phyloP scores from a whole-genome alignment of 2,888 invertebrate species.

The Caenorhabditis sp. region DNA sequence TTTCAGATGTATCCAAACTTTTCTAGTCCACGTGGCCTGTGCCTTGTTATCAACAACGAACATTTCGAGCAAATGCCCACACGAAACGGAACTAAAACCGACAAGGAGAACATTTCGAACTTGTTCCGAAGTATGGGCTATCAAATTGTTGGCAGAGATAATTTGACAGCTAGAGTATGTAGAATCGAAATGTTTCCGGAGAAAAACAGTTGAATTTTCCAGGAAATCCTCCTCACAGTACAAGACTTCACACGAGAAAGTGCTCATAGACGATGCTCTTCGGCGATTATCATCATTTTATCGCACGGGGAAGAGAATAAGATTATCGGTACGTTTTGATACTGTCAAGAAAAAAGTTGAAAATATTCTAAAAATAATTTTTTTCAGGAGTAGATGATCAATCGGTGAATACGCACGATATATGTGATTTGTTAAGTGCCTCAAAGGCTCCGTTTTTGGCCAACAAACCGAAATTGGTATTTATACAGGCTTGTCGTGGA shows the following conservation, averaged over 20 bases:
- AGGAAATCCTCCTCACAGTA: slow-evolving; percentile 54
- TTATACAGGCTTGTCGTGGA: slow-evolving; percentile 71
- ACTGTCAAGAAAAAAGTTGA: no score
- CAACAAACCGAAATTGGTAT: slow-evolving; percentile 69
- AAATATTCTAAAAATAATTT: background rate
- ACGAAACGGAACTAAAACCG: slow-evolving; percentile 53
- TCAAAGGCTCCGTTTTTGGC: slow-evolving; percentile 61
- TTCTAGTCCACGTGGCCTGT: slow-evolving; percentile 62
- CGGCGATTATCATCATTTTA: slow-evolving; percentile 61
- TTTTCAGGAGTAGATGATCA: slow-evolving; percentile 54
- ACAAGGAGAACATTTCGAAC: slow-evolving; percentile 54
- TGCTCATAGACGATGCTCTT: slow-evolving; percentile 36
- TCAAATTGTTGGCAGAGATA: slow-evolving; percentile 48
- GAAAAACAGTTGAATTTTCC: slow-evolving; percentile 7
- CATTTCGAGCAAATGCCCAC: slow-evolving; percentile 54
- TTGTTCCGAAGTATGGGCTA: slow-evolving; percentile 63
- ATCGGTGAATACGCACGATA: slow-evolving; percentile 38
- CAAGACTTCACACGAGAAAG: slow-evolving; percentile 47
- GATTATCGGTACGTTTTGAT: slow-evolving; percentile 43
- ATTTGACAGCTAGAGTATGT: slow-evolving; percentile 58
- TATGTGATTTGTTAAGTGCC: slow-evolving; percentile 55
- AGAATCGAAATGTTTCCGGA: background rate
- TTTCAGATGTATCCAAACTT: slow-evolving; percentile 64
- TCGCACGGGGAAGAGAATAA: slow-evolving; percentile 67
- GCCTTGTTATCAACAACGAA: slow-evolving; percentile 69